Evolutionary conservation across 2,113 vertebrate genomes (phyloP).

Genomic region (Actinemys pallida): DNA sequence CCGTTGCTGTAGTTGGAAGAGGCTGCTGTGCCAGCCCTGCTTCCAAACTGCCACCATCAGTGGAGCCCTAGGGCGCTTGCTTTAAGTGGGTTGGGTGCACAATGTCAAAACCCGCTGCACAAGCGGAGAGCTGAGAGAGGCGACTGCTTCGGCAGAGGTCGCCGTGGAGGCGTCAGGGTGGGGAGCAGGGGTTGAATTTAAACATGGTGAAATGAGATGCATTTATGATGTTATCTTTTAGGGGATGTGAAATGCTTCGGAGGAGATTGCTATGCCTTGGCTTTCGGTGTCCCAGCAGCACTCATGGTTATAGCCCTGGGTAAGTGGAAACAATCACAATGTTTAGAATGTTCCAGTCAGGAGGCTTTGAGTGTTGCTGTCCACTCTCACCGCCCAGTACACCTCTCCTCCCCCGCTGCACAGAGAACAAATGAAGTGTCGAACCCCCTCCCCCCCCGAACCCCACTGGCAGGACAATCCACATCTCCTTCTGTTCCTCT

Average conservation of each 20-base stretch:
- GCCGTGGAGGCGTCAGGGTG: not conserved
- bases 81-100: slow-evolving; percentile 65
- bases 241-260: slow-evolving; percentile 96
- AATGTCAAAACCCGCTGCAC: slow-evolving; percentile 32
- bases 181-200: slow-evolving; percentile 8
- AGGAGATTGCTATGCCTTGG: slow-evolving; percentile 93
- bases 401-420: too few relatives aligned
- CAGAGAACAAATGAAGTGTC: not conserved
- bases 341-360: not conserved
- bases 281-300: slow-evolving; percentile 93
- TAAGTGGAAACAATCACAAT: slow-evolving; percentile 75
- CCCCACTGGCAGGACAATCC: too few relatives aligned
- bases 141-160: slow-evolving; percentile 41
- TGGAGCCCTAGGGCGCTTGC: slow-evolving; percentile 10
- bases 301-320: slow-evolving; percentile 93
- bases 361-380: not conserved
- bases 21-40: not conserved
- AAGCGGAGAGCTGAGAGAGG: slow-evolving; percentile 36
- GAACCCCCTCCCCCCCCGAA: too few relatives aligned
- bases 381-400: not conserved
- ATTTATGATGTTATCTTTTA: slow-evolving; percentile 68
- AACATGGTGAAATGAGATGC: not conserved
- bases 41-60: slow-evolving; percentile 60
- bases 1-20: slow-evolving; percentile 33
- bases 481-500: not conserved